Evolutionary conservation across 2,888 invertebrate species (phyloP), one percentile per base, ranked within the genome.

Genomic region (Pterostichus madidus): DNA sequence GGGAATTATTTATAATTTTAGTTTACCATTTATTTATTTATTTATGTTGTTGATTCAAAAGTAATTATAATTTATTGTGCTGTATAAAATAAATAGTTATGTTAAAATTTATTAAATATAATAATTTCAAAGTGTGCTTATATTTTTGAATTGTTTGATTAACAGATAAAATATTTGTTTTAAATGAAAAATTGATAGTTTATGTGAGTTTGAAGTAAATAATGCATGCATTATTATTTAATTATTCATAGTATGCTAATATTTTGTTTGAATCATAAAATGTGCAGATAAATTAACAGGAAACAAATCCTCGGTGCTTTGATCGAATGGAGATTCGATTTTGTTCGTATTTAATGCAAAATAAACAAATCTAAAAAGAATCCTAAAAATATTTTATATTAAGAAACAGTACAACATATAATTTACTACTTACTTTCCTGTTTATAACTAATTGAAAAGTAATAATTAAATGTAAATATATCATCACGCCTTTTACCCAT

Each of bases 1-100:
- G 64, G 64, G 64, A 64, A 64, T 64, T 64, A 64, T 64, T 64
- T 64, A n/a, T 49, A 49, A 49, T 49, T 49, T 49, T 0, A 49
- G 1, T 13, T 49, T 8, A 8, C 39, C 8, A 5, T 3, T 24
- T 24, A 24, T 24, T 24, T 49, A 49, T 49, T 49, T 49, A 49
- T 49, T 49, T 49, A 5, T 13, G 49, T 49, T 49, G 49, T 49
- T 49, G 49, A 49, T n/a, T 11, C 49, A 13, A 49, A 49, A 5
- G 5, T 49, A 49, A 49, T 49, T 39, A 8, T 39, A 5, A 39
- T 39, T 39, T 39, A 39, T 39, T 39, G 39, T 39, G 3, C 1
- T 39, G 8, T 39, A 7, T 39, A 39, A 39, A 39, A 39, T 39
- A 39, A 39, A 39, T 39, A 39, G 5, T 39, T 39, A 39, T 44